Percentiles rank a stretch among this genome's conserved stretches.
Evolutionary conservation across 2,888 invertebrate species (phyloP).

Genomic region (Pyralis farinalis): DNA sequence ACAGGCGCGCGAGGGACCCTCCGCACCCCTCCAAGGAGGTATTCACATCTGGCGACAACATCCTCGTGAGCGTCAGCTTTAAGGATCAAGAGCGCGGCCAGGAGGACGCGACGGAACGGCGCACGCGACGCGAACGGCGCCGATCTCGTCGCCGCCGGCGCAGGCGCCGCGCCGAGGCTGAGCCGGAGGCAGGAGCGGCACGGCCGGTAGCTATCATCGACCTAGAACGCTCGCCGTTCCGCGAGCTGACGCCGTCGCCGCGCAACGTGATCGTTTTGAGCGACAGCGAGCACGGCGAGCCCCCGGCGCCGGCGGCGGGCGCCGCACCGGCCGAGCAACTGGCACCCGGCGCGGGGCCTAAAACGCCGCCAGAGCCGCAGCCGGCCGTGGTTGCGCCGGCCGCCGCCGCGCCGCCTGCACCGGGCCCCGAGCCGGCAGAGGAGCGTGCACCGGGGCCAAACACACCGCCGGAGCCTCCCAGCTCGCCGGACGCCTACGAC

Average conservation of each 20-base stretch:
- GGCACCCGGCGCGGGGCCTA: constrained; percentile 23
- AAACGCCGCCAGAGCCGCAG: constrained; percentile 43
- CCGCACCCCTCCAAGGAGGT: constrained; percentile 89
- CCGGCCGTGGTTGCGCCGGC: constrained; percentile 64
- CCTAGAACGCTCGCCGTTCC: constrained; percentile 91
- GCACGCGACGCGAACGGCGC: constrained; percentile 29
- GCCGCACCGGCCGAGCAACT: constrained; percentile 19
- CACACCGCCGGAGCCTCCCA: constrained; percentile 78
- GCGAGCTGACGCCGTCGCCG: constrained; percentile 90
- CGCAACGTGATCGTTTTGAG: constrained; percentile 91
- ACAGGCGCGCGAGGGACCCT: constrained; percentile 21
- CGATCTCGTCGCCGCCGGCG: constrained; percentile 24
- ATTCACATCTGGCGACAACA: constrained; percentile 95
- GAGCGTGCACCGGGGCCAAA: constrained; percentile 89
- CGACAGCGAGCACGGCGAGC: constrained; percentile 85
- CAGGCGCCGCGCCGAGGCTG: constrained; percentile 77
- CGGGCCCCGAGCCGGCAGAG: constrained; percentile 82
- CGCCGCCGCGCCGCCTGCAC: constrained; percentile 80
- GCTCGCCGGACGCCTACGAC: constrained; percentile 92
- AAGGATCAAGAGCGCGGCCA: constrained; percentile 81
- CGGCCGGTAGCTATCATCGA: constrained; percentile 93
- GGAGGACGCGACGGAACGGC: constrained; percentile 21
- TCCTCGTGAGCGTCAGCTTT: constrained; percentile 95
- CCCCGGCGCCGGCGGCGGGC: constrained; percentile 21
- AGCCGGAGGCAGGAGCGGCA: constrained; percentile 23